Conservation (phyloP, 2,113 vertebrate species). For the Syngnathoides biaculeatus region DNA sequence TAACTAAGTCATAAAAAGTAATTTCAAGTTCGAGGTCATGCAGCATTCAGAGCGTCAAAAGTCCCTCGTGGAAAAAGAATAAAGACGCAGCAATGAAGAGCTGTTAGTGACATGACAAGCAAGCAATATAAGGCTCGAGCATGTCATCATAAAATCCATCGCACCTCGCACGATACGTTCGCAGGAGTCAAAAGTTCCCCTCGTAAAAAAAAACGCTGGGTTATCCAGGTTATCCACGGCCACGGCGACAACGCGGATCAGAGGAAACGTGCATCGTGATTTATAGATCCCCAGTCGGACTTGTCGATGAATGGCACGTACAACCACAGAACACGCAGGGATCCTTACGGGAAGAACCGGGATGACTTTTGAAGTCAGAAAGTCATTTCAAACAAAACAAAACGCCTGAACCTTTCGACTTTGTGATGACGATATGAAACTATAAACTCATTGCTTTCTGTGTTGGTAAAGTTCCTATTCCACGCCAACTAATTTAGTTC, state of each 20-base stretch:
- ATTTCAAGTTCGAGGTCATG: too few species aligned
- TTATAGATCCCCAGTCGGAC: conserved; percentile 21
- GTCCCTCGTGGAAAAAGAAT: conserved; percentile 27
- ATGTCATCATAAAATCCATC: conserved; percentile 18
- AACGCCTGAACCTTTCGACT: conserved; percentile 17
- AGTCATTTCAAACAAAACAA: conserved; percentile 14
- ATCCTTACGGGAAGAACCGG: conserved; percentile 3
- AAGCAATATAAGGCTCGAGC: conserved; percentile 25
- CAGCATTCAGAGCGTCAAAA: not conserved
- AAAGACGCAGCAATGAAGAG: conserved; percentile 16
- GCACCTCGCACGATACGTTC: conserved; percentile 26
- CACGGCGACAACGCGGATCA: conserved; percentile 18
- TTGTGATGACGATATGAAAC: not conserved
- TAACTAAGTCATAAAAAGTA: too few species aligned
- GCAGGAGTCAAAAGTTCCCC: conserved; percentile 34
- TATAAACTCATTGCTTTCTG: not conserved
- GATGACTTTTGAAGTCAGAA: conserved; percentile 5
- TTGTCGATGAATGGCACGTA: conserved; percentile 10
- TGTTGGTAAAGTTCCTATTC: too few species aligned
- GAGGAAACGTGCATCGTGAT: conserved; percentile 16
- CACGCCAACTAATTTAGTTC: too few species aligned
- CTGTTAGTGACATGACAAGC: conserved; percentile 23
- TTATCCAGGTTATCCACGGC: conserved; percentile 44
- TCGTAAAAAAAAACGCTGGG: conserved; percentile 40
- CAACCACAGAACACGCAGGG: not conserved